Base-by-base conservation (phyloP, 2,888 invertebrate species). In the Ectropis crepuscularia region DNA sequence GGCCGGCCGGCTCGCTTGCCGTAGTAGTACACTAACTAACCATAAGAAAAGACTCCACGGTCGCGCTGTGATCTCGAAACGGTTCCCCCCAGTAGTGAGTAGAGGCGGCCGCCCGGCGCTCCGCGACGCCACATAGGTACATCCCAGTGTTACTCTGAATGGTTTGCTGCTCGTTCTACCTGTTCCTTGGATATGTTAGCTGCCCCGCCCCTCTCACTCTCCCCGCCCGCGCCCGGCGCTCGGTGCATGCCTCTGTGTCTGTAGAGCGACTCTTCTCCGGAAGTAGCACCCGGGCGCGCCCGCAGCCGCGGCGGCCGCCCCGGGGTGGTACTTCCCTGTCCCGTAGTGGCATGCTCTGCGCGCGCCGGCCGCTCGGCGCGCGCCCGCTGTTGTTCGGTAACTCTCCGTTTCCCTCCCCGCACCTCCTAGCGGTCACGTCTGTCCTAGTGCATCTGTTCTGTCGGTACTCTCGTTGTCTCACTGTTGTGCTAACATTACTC, bases 151-250 rank as follows among this genome's bases (percentile, higher is more conserved):
- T 86, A 75, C 80, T 86, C 86, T 89, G 84, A 85, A 87, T 90
- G 90, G 92, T 91, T 91, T 91, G 93, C 93, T 92, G 92, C 92
- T 90, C 92, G 92, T 89, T 87, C 86, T 89, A 84, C 87, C 88
- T 88, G 88, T 88, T 77, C 82, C 82, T 79, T 81, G 82, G 85
- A 80, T 81, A 78, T 86, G 86, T 84, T 88, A 87, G 87, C 80
- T 81, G 79, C 73, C 79, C 83, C 70, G 70, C 61, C 76, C 74
- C 81, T 74, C 78, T 28, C 80, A 75, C 78, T 38, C 75, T 75
- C 79, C 73, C 70, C 80, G 80, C 66, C 73, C 73, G 72, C 72
- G 68, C 64, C 74, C 70, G 73, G 72, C 74, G 73, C 72, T 69
- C 76, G 75, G 80, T 85, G 90, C 90, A 90, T 90, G 90, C 82